phyloP scores from a whole-genome alignment of 2,888 invertebrate species.

The Aphidius colemani region DNA sequence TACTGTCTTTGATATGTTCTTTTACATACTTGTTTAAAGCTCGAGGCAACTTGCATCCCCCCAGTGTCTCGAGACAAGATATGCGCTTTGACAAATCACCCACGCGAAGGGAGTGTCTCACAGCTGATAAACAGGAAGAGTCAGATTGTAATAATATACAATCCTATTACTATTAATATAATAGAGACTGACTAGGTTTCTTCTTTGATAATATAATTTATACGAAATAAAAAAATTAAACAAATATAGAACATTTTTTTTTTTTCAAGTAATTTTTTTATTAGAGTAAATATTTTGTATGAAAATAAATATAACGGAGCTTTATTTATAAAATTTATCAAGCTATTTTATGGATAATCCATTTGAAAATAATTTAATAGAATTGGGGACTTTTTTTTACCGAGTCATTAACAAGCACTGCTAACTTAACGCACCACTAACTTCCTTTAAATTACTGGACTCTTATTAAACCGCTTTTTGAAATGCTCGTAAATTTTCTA shows the following conservation, averaged over 20 bases:
- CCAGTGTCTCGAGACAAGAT: no score
- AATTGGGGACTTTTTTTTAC: not conserved
- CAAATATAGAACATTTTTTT: conserved; percentile 3
- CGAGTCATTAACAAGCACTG: conserved; percentile 13
- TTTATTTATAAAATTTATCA: not conserved
- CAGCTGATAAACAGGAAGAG: conserved; percentile 12
- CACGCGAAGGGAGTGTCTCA: conserved; percentile 9
- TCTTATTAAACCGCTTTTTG: conserved; percentile 38
- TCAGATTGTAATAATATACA: not conserved
- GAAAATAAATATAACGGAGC: not conserved
- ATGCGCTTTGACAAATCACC: no score
- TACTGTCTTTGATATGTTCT: conserved; percentile 24
- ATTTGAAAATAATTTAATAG: conserved; percentile 7
- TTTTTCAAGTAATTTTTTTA: not conserved
- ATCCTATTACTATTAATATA: no score
- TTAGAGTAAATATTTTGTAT: not conserved
- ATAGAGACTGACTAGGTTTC: not conserved
- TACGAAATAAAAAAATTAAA: not conserved
- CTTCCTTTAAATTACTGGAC: conserved; percentile 36
- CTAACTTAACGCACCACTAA: conserved; percentile 29
- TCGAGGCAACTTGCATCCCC: not conserved
- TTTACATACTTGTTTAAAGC: no score
- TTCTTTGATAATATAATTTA: conserved; percentile 5
- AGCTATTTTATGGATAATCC: not conserved
- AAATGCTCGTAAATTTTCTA: conserved; percentile 38